Percentiles rank a stretch among this genome's conserved stretches.
phyloP scores from a whole-genome alignment of 2,113 vertebrate genomes.

The Synchiropus splendidus region DNA sequence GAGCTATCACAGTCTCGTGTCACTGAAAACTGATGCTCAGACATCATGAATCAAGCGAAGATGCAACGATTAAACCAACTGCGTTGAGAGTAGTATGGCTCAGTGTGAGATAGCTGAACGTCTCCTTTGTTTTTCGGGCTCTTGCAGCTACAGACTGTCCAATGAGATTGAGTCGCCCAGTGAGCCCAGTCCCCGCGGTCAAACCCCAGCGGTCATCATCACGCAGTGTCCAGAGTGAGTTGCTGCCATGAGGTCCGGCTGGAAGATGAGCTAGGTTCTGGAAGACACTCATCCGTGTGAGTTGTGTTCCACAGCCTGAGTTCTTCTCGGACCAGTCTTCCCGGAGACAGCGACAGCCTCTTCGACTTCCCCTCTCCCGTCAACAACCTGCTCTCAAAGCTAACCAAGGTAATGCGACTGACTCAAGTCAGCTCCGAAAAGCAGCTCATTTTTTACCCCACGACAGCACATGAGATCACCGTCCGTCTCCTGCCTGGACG shows the following conservation, averaged over 20 bases:
- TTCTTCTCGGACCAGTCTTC: conserved; percentile 52
- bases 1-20: not conserved
- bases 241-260: too few species aligned
- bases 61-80: too few species aligned
- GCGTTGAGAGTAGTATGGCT: too few species aligned
- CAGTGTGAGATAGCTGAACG: too few species aligned
- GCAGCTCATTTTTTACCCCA: not conserved
- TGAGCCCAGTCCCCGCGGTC: conserved; percentile 54
- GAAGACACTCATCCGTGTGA: too few species aligned
- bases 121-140: not conserved
- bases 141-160: conserved; percentile 75
- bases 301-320: conserved; percentile 42
- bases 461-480: conserved; percentile 79
- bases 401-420: conserved; percentile 68
- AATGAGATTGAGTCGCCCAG: conserved; percentile 72
- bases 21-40: too few species aligned
- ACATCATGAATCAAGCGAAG: too few species aligned
- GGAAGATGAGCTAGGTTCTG: too few species aligned
- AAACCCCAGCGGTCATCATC: conserved; percentile 74
- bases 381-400: conserved; percentile 68
- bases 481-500: conserved; percentile 79
- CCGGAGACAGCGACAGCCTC: conserved; percentile 49
- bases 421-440: not conserved
- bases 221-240: conserved; percentile 79
- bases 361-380: conserved; percentile 64